Evolutionary conservation across 2,888 invertebrate genomes (phyloP).

Genomic region (Clistopyga incitator): DNA sequence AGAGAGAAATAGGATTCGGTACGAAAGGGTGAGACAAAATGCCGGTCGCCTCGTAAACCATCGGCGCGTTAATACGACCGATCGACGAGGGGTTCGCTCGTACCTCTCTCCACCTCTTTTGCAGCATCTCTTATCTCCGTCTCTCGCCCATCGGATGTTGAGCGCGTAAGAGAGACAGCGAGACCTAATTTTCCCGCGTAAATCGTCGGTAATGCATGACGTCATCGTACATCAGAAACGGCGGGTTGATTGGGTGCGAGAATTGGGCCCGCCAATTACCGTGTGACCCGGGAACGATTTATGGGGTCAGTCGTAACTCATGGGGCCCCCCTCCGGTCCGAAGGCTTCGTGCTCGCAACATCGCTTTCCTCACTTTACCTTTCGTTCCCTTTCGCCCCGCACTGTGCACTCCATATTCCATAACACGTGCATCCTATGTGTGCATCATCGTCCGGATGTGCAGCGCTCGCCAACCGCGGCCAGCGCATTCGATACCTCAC

Average conservation of each 20-base stretch:
- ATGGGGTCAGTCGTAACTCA: conserved; percentile 82
- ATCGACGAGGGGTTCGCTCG: conserved; percentile 44
- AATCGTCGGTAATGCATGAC: conserved; percentile 80
- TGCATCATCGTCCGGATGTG: conserved; percentile 29
- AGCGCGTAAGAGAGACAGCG: conserved; percentile 56
- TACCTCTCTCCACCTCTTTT: conserved; percentile 52
- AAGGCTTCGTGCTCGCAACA: conserved; percentile 34
- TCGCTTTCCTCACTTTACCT: conserved; percentile 46
- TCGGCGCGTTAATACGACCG: conserved; percentile 71
- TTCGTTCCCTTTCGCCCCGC: conserved; percentile 7
- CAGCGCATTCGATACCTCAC: conserved; percentile 17
- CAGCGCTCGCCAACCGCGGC: background rate
- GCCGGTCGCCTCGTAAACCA: conserved; percentile 68
- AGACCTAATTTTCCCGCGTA: conserved; percentile 79
- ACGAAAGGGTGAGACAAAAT: conserved; percentile 69
- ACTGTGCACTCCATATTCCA: conserved; percentile 71
- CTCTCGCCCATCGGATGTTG: conserved; percentile 47
- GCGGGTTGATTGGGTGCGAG: conserved; percentile 81
- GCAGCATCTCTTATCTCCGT: conserved; percentile 28
- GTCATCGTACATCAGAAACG: conserved; percentile 79
- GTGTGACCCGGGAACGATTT: conserved; percentile 79
- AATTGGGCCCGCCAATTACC: conserved; percentile 81
- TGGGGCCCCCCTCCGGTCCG: conserved; percentile 50
- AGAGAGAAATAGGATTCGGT: conserved; percentile 14
- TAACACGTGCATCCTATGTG: conserved; percentile 70